These are phyloP conservation scores for Pristis pectinata DNA, from an alignment of 2,797 vertebrate genomes.

Conservation along the genomic window DNA sequence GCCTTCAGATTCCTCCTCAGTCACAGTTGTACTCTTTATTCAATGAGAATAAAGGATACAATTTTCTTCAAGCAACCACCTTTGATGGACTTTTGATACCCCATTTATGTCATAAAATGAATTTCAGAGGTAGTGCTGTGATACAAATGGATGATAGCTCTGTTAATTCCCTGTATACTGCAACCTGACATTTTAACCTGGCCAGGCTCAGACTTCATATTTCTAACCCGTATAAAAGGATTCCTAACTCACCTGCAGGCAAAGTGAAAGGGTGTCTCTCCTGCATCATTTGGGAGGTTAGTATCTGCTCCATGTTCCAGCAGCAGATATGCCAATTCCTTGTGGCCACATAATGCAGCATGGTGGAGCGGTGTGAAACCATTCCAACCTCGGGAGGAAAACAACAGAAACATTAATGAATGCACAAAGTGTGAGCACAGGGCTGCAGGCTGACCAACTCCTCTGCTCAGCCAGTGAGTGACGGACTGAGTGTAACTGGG, in stretches of 20 bases:
- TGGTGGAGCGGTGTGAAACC: conserved; percentile 69
- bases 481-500: no score
- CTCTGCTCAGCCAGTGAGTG: background rate
- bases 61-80: background rate
- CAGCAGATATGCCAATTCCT: conserved; percentile 56
- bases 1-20: no score
- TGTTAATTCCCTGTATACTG: background rate
- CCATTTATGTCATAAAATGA: background rate
- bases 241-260: conserved; percentile 45
- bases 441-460: background rate
- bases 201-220: background rate
- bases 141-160: background rate
- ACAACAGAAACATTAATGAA: background rate
- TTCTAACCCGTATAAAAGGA: no score
- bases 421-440: background rate
- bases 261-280: conserved; percentile 70
- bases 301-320: conserved; percentile 62
- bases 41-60: background rate
- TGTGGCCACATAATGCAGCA: conserved; percentile 64
- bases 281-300: conserved; percentile 62
- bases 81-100: background rate
- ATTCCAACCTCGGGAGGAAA: conserved; percentile 58
- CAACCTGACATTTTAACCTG: background rate
- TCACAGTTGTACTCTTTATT: background rate
- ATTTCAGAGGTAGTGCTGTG: background rate